Conservation (phyloP, 2,888 invertebrate genomes). For the Ametastegia equiseti region DNA sequence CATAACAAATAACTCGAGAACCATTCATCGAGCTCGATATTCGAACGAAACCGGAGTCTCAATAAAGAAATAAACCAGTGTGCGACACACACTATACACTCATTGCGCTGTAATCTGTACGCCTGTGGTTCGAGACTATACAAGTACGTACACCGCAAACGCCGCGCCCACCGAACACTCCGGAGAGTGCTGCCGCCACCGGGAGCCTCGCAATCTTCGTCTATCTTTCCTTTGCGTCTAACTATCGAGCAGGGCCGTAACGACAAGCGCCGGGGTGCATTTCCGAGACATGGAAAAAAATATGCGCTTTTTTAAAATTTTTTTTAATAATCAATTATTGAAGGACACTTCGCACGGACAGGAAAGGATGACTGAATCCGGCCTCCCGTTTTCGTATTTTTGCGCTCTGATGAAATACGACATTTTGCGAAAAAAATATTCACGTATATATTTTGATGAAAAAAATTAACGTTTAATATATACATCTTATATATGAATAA, state of each 20-base stretch:
- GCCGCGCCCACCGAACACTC: constrained; percentile 40
- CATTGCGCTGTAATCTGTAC: constrained; percentile 33
- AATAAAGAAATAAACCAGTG: constrained; percentile 14
- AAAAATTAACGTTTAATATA: constrained; percentile 43
- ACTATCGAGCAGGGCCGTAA: neutral
- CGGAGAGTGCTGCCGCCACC: constrained; percentile 49
- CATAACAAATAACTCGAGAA: constrained; percentile 63
- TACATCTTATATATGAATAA: constrained; percentile 45
- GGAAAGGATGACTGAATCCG: neutral
- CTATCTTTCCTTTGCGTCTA: neutral
- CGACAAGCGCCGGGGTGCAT: neutral
- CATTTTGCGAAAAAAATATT: neutral
- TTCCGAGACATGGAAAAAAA: neutral
- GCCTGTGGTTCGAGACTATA: constrained; percentile 12
- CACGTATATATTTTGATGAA: constrained; percentile 25
- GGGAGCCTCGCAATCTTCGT: neutral
- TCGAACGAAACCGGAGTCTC: constrained; percentile 19
- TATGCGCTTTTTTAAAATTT: neutral
- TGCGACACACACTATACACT: constrained; percentile 38
- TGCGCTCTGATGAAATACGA: neutral
- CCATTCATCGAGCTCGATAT: constrained; percentile 61
- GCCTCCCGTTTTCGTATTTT: too few species aligned
- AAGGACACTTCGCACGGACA: too few species aligned
- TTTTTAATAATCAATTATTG: neutral
- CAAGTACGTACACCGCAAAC: constrained; percentile 6